These are phyloP conservation scores for Polyommatus icarus DNA, from an alignment of 2,888 invertebrate genomes.

Conservation along the genomic window DNA sequence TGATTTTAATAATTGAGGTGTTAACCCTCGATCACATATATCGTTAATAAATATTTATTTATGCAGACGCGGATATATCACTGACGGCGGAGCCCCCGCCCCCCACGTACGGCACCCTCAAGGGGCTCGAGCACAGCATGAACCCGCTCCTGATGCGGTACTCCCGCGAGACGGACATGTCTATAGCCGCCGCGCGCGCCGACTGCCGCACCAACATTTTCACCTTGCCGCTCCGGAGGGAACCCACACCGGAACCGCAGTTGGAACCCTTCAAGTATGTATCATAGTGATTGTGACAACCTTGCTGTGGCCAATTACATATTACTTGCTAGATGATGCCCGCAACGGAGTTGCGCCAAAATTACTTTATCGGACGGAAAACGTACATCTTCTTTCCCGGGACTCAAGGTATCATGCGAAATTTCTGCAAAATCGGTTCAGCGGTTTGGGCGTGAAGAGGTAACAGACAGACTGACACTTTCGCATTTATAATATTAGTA, in stretches of 20 bases:
- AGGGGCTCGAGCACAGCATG: slow-evolving; percentile 94
- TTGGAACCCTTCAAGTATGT: slow-evolving; percentile 86
- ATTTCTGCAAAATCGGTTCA: too few species aligned
- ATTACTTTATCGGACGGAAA: too few species aligned
- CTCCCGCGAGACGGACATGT: slow-evolving; percentile 93
- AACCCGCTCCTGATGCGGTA: slow-evolving; percentile 95
- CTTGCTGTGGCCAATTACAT: background rate
- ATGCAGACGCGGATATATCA: slow-evolving; percentile 68
- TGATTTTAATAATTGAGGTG: too few species aligned
- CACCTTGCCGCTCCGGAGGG: slow-evolving; percentile 74
- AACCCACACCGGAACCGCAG: slow-evolving; percentile 72
- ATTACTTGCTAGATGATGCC: too few species aligned
- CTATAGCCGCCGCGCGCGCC: slow-evolving; percentile 89
- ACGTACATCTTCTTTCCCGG: too few species aligned
- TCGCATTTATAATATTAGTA: too few species aligned
- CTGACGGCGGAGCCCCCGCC: slow-evolving; percentile 82
- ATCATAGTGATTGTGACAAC: background rate
- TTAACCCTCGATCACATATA: too few species aligned
- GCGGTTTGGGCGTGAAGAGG: too few species aligned
- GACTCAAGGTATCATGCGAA: too few species aligned
- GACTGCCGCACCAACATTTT: slow-evolving; percentile 91
- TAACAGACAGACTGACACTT: too few species aligned
- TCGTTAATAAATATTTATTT: background rate
- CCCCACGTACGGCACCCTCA: slow-evolving; percentile 89
- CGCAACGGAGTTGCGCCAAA: too few species aligned